phyloP scores from a whole-genome alignment of 2,888 invertebrate genomes.

The Tachina lurida region DNA sequence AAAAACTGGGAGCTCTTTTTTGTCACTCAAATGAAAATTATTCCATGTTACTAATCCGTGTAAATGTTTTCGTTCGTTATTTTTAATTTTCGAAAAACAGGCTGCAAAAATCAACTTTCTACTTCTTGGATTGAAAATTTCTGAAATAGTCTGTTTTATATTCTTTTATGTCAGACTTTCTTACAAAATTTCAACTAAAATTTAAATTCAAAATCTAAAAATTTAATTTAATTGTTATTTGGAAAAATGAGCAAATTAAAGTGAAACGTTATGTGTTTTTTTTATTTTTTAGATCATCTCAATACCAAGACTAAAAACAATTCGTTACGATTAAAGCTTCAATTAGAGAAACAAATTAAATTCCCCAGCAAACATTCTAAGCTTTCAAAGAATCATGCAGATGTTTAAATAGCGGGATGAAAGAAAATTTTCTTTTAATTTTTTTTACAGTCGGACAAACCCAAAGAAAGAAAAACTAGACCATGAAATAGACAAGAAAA shows the following conservation, averaged over 20 bases:
- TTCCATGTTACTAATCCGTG: no score
- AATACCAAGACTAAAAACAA: not conserved
- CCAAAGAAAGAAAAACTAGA: not conserved
- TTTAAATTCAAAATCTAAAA: no score
- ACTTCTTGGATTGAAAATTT: no score
- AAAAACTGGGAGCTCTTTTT: no score
- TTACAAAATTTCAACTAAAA: no score
- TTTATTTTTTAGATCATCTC: not conserved
- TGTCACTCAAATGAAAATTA: no score
- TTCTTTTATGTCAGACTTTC: no score
- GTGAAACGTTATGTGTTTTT: not conserved
- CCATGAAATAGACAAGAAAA: not conserved
- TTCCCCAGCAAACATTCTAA: not conserved
- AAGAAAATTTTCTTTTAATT: not conserved
- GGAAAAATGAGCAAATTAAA: not conserved
- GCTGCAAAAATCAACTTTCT: no score
- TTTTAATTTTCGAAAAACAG: no score
- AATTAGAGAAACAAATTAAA: not conserved
- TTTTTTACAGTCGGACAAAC: not conserved
- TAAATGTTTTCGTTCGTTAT: no score
- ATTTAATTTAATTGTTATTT: no score
- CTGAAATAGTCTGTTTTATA: no score
- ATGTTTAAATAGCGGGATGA: not conserved
- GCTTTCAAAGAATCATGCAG: not conserved
- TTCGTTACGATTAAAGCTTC: not conserved